Conservation (phyloP, 1,140 invertebrate genomes). For the Euschistus heros region DNA sequence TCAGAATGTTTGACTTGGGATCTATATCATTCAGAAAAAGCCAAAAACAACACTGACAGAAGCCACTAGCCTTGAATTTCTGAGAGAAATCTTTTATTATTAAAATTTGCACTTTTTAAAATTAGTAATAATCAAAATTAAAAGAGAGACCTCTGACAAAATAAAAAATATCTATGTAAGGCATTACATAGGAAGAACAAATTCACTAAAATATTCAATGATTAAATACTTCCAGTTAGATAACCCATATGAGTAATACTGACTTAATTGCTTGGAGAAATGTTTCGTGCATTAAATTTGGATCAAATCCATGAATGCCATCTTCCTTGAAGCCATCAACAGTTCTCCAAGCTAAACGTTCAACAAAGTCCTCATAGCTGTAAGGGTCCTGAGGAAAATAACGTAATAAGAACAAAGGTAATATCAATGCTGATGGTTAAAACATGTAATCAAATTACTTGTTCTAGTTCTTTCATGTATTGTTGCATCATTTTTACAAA, state of each 20-base stretch:
- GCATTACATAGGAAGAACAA: too few species aligned
- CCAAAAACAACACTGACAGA: too few species aligned
- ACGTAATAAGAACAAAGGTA: conserved; percentile 7
- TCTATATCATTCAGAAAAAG: too few species aligned
- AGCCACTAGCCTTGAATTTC: too few species aligned
- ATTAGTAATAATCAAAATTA: too few species aligned
- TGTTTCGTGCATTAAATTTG: conserved; percentile 72
- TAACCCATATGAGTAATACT: conserved; percentile 1
- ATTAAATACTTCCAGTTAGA: background rate
- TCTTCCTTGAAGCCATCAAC: conserved; percentile 62
- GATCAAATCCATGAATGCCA: conserved; percentile 51
- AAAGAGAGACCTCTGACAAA: too few species aligned
- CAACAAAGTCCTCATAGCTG: conserved; percentile 94
- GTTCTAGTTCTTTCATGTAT: conserved; percentile 32
- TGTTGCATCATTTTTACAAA: conserved; percentile 25
- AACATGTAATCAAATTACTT: conserved; percentile 25
- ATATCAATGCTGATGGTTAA: background rate
- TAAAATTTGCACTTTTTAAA: too few species aligned
- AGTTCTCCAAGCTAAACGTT: conserved; percentile 87
- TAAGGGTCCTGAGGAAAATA: conserved; percentile 70
- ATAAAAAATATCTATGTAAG: too few species aligned
- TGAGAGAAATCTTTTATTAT: too few species aligned
- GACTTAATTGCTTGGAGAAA: conserved; percentile 85
- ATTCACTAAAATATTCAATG: background rate
- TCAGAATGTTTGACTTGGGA: too few species aligned